Evolutionary conservation across 2,888 invertebrate species (phyloP), one percentile per base, ranked within the genome.

Genomic region (Agonopterix alstromeriana): DNA sequence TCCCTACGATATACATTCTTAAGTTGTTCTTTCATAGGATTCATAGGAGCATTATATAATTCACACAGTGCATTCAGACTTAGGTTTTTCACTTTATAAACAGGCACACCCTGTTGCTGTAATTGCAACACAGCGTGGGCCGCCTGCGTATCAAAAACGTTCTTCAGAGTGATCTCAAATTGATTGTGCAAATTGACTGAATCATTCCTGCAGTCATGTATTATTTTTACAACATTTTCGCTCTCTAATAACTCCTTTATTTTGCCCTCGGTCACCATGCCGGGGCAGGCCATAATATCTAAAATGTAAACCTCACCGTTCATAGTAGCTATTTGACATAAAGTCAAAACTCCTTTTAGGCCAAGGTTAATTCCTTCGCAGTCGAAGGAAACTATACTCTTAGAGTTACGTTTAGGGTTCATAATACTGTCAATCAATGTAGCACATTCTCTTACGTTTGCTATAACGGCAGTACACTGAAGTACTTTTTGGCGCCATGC

Each of bases 321-420:
- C 68, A 93, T 91, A 1, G 96, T 95, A 10, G 95, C 97, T 61
- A 96, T 92, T 76, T 96, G 95, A 72, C 97, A 92, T 46, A 98
- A 82, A 2, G 97, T 97, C 53, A 98, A 88, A 61, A 95, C 94
- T 11, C 97, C 97, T 73, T 96, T 96, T 1, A 94, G 89, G 14
- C 98, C 98, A 53, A 98, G 89, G 81, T 97, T 97, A 48, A 98
- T 95, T 10, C 98, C 97, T 85, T 98, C 98, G 64, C 97, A 97
- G 74, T 98, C 98, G 67, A 98, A 92, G 0, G 96, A 95, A 14
- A 98, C 90, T 51, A 93, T 92, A 48, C 91, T 91, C 61, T 90
- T 90, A 48, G 83, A 69, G 53, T 84, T 84, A 47, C 86, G 81
- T 65, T 84, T 89, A 49, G 90, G 89, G 58, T 90, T 90, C 73